Evolutionary conservation across 2,113 vertebrate genomes (phyloP).

Genomic region (Spermophilus dauricus): DNA sequence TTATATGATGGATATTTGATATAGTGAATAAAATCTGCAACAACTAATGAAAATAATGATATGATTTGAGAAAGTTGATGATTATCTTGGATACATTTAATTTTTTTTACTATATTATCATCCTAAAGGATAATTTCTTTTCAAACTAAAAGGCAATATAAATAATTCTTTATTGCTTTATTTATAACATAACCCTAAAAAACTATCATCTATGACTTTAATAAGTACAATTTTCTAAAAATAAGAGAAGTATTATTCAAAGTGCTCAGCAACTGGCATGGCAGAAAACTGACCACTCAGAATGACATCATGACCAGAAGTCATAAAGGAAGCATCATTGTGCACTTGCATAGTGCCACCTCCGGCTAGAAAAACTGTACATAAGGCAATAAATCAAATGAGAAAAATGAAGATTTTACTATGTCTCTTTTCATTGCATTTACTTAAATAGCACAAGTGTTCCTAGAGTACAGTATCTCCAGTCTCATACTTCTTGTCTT

Average conservation of each 20-base stretch:
- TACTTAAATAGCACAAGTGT: constrained; percentile 51
- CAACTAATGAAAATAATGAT: neutral
- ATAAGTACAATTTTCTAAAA: neutral
- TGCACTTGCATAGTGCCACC: rapidly evolving
- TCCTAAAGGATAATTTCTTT: neutral
- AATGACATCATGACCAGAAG: neutral
- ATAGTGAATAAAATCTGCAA: neutral
- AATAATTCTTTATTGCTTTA: constrained; percentile 1
- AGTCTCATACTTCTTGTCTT: constrained; percentile 63
- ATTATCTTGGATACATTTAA: neutral
- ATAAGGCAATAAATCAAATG: neutral
- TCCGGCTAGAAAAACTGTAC: neutral
- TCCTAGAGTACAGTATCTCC: neutral
- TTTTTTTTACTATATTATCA: neutral
- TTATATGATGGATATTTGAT: neutral
- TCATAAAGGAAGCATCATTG: neutral
- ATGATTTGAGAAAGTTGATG: neutral
- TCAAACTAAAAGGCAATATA: neutral
- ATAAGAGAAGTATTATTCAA: neutral
- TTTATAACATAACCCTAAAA: neutral
- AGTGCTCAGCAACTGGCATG: neutral
- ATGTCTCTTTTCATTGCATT: neutral
- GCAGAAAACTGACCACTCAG: neutral
- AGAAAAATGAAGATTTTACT: constrained; percentile 9
- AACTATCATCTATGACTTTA: neutral